Conservation (phyloP, 2,888 invertebrate genomes). For the Neocrepidodera transversa region DNA sequence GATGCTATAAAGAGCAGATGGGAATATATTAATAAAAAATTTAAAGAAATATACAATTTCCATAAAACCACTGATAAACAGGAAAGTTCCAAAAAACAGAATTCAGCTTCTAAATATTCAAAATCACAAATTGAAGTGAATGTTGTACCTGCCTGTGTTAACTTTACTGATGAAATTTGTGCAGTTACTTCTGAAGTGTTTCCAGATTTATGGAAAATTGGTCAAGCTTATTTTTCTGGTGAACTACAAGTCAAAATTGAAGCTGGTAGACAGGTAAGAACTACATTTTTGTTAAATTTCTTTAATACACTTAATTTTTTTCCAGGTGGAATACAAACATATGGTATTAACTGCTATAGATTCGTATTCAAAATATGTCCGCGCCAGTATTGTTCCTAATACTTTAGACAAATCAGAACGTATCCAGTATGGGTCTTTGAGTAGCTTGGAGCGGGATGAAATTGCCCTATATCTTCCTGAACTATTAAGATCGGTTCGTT, state of each 20-base stretch:
- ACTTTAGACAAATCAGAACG: slow-evolving; percentile 63
- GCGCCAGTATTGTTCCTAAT: slow-evolving; percentile 74
- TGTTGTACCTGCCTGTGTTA: slow-evolving; percentile 70
- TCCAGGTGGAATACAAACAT: slow-evolving; percentile 62
- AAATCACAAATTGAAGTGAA: slow-evolving; percentile 53
- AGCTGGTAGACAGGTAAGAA: slow-evolving; percentile 65
- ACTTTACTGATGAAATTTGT: slow-evolving; percentile 78
- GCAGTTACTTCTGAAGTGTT: slow-evolving; percentile 78
- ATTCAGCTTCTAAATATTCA: slow-evolving; percentile 52
- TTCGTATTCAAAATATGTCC: slow-evolving; percentile 75
- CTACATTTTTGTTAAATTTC: slow-evolving; percentile 12
- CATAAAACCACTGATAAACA: slow-evolving; percentile 63
- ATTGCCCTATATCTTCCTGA: slow-evolving; percentile 76
- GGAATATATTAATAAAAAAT: slow-evolving; percentile 74
- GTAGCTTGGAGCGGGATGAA: slow-evolving; percentile 63
- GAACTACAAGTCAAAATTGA: slow-evolving; percentile 80
- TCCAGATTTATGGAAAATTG: slow-evolving; percentile 94
- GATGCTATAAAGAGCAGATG: slow-evolving; percentile 87
- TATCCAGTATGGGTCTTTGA: slow-evolving; percentile 63
- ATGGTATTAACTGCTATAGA: slow-evolving; percentile 82
- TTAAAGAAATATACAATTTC: slow-evolving; percentile 71
- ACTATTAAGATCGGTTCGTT: slow-evolving; percentile 74
- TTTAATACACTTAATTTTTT: slow-evolving; percentile 4
- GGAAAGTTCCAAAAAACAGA: slow-evolving; percentile 47
- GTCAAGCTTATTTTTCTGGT: slow-evolving; percentile 91